Base-by-base conservation (phyloP, 2,113 vertebrate species). In the Toxotes chatareus region DNA sequence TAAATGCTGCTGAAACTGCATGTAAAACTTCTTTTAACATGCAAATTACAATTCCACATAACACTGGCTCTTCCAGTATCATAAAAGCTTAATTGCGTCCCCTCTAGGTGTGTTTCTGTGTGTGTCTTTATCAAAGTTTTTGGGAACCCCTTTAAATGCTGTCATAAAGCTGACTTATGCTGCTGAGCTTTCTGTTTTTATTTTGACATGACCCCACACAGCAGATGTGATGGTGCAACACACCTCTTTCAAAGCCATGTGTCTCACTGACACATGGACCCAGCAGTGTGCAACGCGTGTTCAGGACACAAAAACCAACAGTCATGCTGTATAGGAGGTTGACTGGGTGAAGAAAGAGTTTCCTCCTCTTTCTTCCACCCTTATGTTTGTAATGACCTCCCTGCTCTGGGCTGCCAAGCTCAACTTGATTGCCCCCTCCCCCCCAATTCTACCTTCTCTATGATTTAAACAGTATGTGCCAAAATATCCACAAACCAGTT, bases 161-260 rank as follows among this genome's bases (percentile, higher is more conserved):
- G 34, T 4, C 38, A 56, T 4, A 47, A 5, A 19, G 23, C 3
- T 5, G n/a, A 14, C 49, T 31, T 19, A 64, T 40, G n/a, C 21
- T 53, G 10, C 56, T 31, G 47, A 47, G 47, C 12, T 69, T n/a
- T 27, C 12, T 36, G 38, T 42, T 75, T 46, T n/a, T 34, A 69
- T 68, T 27, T 81, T 68, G 36, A 69, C 13, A 64, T 23, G 63
- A 68, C 9, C 23, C 31, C 27, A 66, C 53, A 59, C 40, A 80
- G 69, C 34, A 49, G 53, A 34, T 53, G 34, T 51, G 36, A 46
- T 7, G n/a, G 27, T 44, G 57, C 46, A 70, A 55, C 36, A 31
- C 3, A 31, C 21, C 42, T 38, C 12, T 11, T 34, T 40, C 8
- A 42, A 36, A 74, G 56, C 34, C 63, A 32, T 13, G 44, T 44